Base-by-base conservation (phyloP, 2,113 vertebrate genomes). In the Chloroceryle aenea region DNA sequence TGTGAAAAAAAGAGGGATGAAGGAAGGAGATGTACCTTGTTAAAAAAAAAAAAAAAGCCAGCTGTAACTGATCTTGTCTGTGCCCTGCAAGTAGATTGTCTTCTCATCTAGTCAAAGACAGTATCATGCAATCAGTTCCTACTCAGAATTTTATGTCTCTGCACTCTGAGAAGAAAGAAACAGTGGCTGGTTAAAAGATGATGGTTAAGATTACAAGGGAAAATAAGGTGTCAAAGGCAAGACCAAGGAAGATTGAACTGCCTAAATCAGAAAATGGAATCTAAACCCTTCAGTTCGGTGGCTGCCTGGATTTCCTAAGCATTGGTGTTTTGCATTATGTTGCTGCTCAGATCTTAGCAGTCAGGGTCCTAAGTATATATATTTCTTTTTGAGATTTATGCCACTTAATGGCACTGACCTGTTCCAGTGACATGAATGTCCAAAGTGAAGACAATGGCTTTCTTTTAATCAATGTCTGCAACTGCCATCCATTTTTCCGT, bases 191-290 rank as follows among this genome's bases (percentile, higher is more conserved):
- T 82, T 87, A 67, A 93, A 91, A 85, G 71, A 59, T 40, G n/a
- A 76, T 56, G 40, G 19, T 21, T 76, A 45, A 87, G 85, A 94
- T 87, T 87, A 79, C 85, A 93, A 87, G 29, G 27, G 72, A 94
- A 91, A 90, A 64, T 79, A 66, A 25, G 38, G 48, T 85, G 77
- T 82, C 58, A 85, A 67, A 73, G 32, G 18, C 58, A 96, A 87
- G 43, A 68, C 29, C 53, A 74, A 85, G 43, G 40, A 93, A 93
- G 52, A 94, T 5, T 95, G 78, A 89, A 61, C 21, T 36, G 16
- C n/a, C 43, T 66, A 66, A 91, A 93, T 94, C 89, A 94, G 74
- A 85, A 94, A 95, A 94, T 61, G 9, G 26, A 89, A 90, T 91
- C 81, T 85, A 43, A 76, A 91, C 13, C 52, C 48, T 75, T 20